Percentiles rank a stretch among this genome's conserved stretches.
Conservation (phyloP, 1,140 invertebrate species). For the Bombus balteatus region DNA sequence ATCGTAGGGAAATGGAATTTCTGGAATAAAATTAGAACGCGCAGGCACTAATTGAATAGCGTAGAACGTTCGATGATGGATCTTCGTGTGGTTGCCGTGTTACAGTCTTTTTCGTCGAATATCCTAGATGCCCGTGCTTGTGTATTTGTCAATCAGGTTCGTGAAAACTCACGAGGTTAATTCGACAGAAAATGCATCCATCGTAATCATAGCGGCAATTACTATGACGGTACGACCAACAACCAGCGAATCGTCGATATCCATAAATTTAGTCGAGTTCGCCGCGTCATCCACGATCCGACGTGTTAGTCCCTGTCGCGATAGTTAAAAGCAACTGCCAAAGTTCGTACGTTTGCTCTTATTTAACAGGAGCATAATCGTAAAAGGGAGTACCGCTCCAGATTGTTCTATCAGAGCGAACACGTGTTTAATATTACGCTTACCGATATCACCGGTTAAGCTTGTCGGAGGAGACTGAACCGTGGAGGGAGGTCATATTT, state of each 20-base stretch:
- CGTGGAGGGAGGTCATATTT: conserved; percentile 54
- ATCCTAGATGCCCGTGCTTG: no score
- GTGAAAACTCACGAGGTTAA: background rate
- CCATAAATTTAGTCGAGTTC: no score
- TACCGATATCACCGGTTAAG: conserved; percentile 63
- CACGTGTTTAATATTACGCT: conserved; percentile 59
- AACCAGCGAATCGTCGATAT: no score
- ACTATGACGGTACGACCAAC: no score
- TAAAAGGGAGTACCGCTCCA: background rate
- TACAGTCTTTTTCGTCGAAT: no score
- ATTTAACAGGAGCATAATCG: background rate
- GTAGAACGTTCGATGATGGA: no score
- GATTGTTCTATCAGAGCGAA: conserved; percentile 8
- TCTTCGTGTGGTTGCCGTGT: no score
- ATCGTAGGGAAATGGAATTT: background rate
- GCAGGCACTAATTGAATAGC: background rate
- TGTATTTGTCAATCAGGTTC: no score
- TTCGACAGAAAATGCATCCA: no score
- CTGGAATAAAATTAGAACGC: background rate
- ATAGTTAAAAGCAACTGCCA: background rate
- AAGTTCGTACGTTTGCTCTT: background rate
- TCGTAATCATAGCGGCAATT: no score
- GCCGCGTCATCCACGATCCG: no score
- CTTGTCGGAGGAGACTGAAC: conserved; percentile 32
- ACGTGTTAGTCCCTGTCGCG: no score